Conservation (phyloP, 2,888 invertebrate species). For the Andrena fulva region DNA sequence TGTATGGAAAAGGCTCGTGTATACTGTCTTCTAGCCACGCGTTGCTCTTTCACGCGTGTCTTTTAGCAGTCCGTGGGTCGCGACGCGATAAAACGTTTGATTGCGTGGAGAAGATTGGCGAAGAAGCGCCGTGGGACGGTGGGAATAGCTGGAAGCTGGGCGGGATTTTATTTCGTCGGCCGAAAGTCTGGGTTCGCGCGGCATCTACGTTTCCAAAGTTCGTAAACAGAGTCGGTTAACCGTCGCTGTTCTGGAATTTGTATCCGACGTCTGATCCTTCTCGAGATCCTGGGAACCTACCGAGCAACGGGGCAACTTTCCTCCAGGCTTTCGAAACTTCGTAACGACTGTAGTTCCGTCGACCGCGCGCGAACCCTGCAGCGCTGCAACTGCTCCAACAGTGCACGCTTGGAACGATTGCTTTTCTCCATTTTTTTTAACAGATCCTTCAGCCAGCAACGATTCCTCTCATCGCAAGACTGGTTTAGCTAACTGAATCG, state of each 20-base stretch:
- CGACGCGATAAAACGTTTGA: slow-evolving; percentile 3
- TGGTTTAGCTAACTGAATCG: background rate
- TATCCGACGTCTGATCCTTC: slow-evolving; percentile 50
- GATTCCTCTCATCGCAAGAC: background rate
- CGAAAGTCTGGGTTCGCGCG: background rate
- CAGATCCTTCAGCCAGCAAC: too few species aligned
- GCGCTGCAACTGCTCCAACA: background rate
- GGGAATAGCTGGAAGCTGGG: background rate
- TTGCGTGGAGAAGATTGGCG: background rate
- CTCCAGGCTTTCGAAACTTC: slow-evolving; percentile 37
- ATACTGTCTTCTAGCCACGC: background rate
- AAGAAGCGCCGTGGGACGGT: background rate
- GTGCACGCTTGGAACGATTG: background rate
- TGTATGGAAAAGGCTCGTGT: background rate
- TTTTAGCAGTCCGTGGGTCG: background rate
- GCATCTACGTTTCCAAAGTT: slow-evolving; percentile 32
- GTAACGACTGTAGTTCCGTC: slow-evolving; percentile 21
- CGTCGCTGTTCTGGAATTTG: slow-evolving; percentile 39
- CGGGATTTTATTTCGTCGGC: slow-evolving; percentile 8
- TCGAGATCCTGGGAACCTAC: slow-evolving; percentile 27
- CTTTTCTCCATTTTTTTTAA: background rate
- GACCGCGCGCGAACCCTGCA: slow-evolving; percentile 33
- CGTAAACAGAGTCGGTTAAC: slow-evolving; percentile 44
- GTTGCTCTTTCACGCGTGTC: background rate
- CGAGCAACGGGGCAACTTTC: slow-evolving; percentile 33